Evolutionary conservation across 2,888 invertebrate genomes (phyloP).

Genomic region (Mallateleia sp.): DNA sequence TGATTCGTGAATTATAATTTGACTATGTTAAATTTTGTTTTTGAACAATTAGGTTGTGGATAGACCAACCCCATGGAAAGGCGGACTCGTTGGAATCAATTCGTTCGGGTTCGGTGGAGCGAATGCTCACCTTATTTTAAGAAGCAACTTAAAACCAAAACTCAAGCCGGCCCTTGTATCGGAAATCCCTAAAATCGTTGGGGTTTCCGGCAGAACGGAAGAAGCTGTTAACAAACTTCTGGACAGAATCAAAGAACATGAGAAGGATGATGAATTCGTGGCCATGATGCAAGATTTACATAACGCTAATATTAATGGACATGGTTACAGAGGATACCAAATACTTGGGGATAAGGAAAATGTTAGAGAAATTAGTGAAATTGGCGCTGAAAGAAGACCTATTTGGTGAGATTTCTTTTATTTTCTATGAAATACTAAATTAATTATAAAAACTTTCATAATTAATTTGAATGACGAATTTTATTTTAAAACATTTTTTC

Average conservation of each 20-base stretch:
- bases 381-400: conserved; percentile 92
- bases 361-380: conserved; percentile 90
- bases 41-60: conserved; percentile 94
- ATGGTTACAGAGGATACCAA: conserved; percentile 95
- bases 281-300: conserved; percentile 95
- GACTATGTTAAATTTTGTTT: too few species aligned
- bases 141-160: conserved; percentile 94
- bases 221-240: conserved; percentile 93
- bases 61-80: conserved; percentile 95
- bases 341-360: conserved; percentile 91
- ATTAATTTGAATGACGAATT: too few species aligned
- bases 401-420: too few species aligned
- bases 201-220: conserved; percentile 96
- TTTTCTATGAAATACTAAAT: too few species aligned
- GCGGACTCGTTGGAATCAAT: conserved; percentile 98
- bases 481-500: too few species aligned
- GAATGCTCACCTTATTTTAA: conserved; percentile 97
- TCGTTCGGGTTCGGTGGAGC: conserved; percentile 99
- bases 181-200: conserved; percentile 92
- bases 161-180: conserved; percentile 90
- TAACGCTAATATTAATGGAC: conserved; percentile 93
- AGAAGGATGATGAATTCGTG: conserved; percentile 93
- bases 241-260: conserved; percentile 91
- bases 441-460: too few species aligned
- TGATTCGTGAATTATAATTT: too few species aligned